Evolutionary conservation across 53 echinoderm and acorn worm species (phyloP).

Genomic region (Antedon mediterranea): DNA sequence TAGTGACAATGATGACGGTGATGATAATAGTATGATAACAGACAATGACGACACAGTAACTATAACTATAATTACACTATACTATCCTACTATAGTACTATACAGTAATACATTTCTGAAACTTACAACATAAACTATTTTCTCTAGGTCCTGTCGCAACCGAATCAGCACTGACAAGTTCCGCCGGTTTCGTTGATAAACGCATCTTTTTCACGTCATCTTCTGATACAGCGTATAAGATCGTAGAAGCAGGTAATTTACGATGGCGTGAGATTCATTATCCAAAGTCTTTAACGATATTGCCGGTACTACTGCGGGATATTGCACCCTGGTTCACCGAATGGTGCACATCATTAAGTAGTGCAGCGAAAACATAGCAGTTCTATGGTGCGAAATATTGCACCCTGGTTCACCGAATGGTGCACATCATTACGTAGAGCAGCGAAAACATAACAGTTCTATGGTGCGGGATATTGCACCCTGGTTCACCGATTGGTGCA

Average conservation of each 20-base stretch:
- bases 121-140: too few relatives aligned
- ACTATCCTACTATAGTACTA: too few relatives aligned
- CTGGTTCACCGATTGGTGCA: background rate
- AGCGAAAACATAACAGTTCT: background rate
- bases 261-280: conserved; percentile 58
- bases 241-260: conserved; percentile 41
- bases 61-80: too few relatives aligned
- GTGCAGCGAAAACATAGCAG: background rate
- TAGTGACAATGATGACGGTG: too few relatives aligned
- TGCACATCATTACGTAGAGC: too few relatives aligned
- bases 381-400: too few relatives aligned
- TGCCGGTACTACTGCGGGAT: conserved; percentile 28
- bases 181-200: conserved; percentile 16
- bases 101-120: too few relatives aligned
- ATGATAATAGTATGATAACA: too few relatives aligned
- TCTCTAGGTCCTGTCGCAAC: conserved; percentile 65
- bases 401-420: background rate
- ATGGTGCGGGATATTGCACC: too few relatives aligned
- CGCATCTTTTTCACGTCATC: conserved; percentile 30
- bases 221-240: conserved; percentile 48
- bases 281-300: conserved; percentile 16
- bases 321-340: conserved; percentile 37
- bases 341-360: background rate
- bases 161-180: conserved; percentile 29
- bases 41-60: too few relatives aligned